Conservation (phyloP, 2,113 vertebrate genomes). For the Candoia aspera region DNA sequence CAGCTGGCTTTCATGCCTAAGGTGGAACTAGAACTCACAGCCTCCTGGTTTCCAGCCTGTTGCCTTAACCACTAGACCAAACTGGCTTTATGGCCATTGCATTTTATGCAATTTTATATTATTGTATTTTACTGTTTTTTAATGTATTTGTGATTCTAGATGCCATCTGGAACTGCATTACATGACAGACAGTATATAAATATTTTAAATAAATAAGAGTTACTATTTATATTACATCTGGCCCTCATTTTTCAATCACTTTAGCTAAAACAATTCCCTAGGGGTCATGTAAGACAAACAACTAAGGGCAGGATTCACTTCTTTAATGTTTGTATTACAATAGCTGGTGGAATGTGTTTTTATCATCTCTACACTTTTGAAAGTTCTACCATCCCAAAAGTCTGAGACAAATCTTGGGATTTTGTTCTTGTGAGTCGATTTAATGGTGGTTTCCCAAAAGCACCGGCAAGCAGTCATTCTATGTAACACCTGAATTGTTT, state of each 20-base stretch:
- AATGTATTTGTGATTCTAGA: background rate
- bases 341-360: background rate
- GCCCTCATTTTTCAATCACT: background rate
- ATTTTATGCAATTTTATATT: background rate
- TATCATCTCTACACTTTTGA: background rate
- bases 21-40: too few species aligned
- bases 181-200: background rate
- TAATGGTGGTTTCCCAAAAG: background rate
- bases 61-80: too few species aligned
- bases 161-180: background rate
- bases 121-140: background rate
- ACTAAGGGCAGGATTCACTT: background rate
- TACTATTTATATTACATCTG: background rate
- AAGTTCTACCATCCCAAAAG: background rate
- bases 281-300: background rate
- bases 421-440: background rate
- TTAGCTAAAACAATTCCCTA: background rate
- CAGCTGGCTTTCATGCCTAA: too few species aligned
- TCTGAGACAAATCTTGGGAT: background rate
- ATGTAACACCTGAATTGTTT: slow-evolving; percentile 5
- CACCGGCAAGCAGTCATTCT: background rate
- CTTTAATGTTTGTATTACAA: background rate
- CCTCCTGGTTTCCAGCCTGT: too few species aligned
- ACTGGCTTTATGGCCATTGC: background rate
- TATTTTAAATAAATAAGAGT: background rate